Conservation (phyloP, 2,888 invertebrate species). For the Lumbricus terrestris region DNA sequence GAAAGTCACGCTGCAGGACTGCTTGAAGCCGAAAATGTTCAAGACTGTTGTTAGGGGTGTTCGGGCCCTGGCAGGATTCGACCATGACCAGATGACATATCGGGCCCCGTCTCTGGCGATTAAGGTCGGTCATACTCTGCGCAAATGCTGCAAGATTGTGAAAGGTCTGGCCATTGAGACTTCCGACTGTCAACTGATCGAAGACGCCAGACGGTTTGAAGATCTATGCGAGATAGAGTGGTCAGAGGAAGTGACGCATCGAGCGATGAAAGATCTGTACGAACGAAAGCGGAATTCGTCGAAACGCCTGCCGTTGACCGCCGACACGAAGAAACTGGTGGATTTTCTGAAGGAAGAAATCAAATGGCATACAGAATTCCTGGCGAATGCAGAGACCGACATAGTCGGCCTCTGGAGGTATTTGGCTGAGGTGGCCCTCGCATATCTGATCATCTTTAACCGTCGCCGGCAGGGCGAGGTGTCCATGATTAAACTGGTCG, state of each 20-base stretch:
- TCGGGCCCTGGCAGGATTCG: not conserved
- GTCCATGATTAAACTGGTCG: not conserved
- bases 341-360: not conserved
- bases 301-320: not conserved
- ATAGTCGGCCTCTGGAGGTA: not conserved
- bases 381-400: not conserved
- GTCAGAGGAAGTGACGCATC: not conserved
- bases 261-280: not conserved
- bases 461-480: conserved; percentile 14
- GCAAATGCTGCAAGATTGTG: not conserved
- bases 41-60: too few relatives aligned
- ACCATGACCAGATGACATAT: not conserved
- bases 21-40: too few relatives aligned
- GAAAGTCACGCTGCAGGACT: too few relatives aligned
- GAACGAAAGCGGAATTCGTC: not conserved
- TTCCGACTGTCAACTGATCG: not conserved
- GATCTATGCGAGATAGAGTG: not conserved
- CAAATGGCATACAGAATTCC: not conserved
- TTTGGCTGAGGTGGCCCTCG: not conserved
- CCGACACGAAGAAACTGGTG: not conserved
- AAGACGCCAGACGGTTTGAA: not conserved
- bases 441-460: conserved; percentile 8
- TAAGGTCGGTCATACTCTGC: not conserved
- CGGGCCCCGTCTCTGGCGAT: not conserved
- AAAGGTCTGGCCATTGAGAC: not conserved